These are phyloP conservation scores for Aethes cnicana DNA, from an alignment of 2,888 invertebrate species.

Conservation along the genomic window DNA sequence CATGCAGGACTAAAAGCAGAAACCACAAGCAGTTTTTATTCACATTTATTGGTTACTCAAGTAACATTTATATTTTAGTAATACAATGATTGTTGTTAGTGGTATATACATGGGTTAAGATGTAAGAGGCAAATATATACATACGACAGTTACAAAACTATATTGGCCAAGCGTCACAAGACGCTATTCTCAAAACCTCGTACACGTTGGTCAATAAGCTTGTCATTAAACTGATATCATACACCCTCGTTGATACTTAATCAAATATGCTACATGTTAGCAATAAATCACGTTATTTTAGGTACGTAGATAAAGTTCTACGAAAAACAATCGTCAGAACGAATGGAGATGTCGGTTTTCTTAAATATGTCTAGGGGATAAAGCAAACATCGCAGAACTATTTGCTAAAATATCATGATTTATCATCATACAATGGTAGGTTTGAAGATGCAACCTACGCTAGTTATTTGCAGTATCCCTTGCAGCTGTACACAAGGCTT, in stretches of 20 bases:
- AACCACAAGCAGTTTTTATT: slow-evolving; percentile 76
- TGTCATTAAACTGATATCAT: slow-evolving; percentile 6
- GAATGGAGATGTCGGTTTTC: too few relatives aligned
- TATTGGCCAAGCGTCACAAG: slow-evolving; percentile 32
- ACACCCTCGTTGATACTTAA: slow-evolving; percentile 11
- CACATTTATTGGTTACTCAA: slow-evolving; percentile 76
- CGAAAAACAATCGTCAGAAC: too few relatives aligned
- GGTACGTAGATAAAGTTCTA: slow-evolving; percentile 6
- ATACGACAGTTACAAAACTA: slow-evolving; percentile 41
- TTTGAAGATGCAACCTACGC: too few relatives aligned
- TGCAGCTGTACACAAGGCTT: too few relatives aligned
- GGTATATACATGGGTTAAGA: slow-evolving; percentile 47
- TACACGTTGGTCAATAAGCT: slow-evolving; percentile 34
- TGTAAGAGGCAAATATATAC: slow-evolving; percentile 42
- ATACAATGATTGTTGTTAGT: slow-evolving; percentile 62
- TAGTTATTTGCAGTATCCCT: too few relatives aligned
- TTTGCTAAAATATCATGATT: too few relatives aligned
- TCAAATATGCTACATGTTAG: slow-evolving; percentile 10
- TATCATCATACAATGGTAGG: too few relatives aligned
- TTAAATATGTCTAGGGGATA: too few relatives aligned
- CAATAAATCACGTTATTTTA: slow-evolving; percentile 7
- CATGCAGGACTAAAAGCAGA: slow-evolving; percentile 79
- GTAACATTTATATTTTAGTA: slow-evolving; percentile 60
- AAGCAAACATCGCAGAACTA: too few relatives aligned
- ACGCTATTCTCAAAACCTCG: slow-evolving; percentile 34